Conservation (phyloP, 2,888 invertebrate genomes). For the Ypsolopha scabrella region DNA sequence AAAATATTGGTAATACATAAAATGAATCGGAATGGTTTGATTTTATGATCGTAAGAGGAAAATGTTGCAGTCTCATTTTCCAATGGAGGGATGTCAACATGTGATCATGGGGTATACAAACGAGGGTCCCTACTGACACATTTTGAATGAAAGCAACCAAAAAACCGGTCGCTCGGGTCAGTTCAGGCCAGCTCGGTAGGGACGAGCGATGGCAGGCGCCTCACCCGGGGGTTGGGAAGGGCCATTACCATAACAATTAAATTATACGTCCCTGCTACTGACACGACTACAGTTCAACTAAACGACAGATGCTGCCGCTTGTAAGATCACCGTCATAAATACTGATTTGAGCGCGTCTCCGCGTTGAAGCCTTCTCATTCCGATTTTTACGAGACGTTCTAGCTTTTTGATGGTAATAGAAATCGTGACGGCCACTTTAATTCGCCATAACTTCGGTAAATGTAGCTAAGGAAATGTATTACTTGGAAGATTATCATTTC, state of each 20-base stretch:
- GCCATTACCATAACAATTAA: slow-evolving; percentile 40
- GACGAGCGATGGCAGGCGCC: slow-evolving; percentile 8
- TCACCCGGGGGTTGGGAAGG: slow-evolving; percentile 16
- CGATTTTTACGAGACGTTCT: not conserved
- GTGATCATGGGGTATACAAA: slow-evolving; percentile 25
- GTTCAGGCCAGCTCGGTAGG: slow-evolving; percentile 7
- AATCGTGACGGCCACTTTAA: too few relatives aligned
- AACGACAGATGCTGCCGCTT: slow-evolving; percentile 27
- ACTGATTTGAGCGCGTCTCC: slow-evolving; percentile 15
- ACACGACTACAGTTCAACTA: slow-evolving; percentile 24
- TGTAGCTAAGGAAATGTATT: too few relatives aligned
- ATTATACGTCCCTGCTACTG: slow-evolving; percentile 28
- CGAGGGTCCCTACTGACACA: slow-evolving; percentile 39
- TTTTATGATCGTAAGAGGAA: not conserved
- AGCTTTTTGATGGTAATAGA: too few relatives aligned
- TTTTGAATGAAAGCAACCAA: slow-evolving; percentile 32
- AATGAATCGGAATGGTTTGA: not conserved
- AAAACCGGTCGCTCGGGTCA: slow-evolving; percentile 14
- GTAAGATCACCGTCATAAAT: slow-evolving; percentile 20
- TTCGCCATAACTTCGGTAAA: too few relatives aligned
- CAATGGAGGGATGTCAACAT: slow-evolving; percentile 20
- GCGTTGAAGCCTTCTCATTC: slow-evolving; percentile 3
- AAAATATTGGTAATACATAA: not conserved
- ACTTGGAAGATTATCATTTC: too few relatives aligned
- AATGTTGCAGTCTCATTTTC: slow-evolving; percentile 12